phyloP scores from a whole-genome alignment of 2,888 invertebrate genomes.

The Erebia palarica region DNA sequence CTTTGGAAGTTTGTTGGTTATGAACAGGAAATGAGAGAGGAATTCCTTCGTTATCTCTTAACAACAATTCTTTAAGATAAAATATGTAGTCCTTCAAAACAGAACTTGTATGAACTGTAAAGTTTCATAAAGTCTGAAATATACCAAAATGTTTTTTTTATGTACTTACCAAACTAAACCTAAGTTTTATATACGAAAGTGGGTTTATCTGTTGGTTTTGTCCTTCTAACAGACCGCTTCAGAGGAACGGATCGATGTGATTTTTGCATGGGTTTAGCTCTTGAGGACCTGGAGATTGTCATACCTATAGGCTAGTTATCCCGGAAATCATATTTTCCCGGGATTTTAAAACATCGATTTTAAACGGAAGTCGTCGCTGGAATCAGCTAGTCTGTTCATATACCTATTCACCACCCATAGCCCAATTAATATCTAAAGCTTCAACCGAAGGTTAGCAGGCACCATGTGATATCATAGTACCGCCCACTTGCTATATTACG shows the following conservation, averaged over 20 bases:
- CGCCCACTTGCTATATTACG: conserved; percentile 21
- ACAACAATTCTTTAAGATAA: background rate
- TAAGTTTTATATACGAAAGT: too few relatives aligned
- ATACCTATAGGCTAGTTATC: too few relatives aligned
- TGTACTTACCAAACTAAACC: too few relatives aligned
- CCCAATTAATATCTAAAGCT: conserved; percentile 1
- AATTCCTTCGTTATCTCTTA: background rate
- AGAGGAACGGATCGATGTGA: too few relatives aligned
- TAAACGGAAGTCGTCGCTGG: background rate
- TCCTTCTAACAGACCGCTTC: too few relatives aligned
- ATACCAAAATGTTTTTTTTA: too few relatives aligned
- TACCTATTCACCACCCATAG: background rate
- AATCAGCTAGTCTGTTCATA: background rate
- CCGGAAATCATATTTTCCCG: too few relatives aligned
- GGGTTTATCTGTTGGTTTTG: too few relatives aligned
- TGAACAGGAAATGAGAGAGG: background rate
- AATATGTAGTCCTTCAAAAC: background rate
- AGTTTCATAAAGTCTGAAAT: too few relatives aligned
- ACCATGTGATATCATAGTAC: conserved; percentile 14
- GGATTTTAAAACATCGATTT: too few relatives aligned
- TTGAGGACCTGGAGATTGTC: too few relatives aligned
- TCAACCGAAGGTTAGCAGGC: background rate
- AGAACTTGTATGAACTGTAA: background rate
- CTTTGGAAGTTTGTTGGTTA: background rate
- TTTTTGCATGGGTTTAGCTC: too few relatives aligned